Evolutionary conservation across 2,113 vertebrate genomes (phyloP).

Genomic region (Uropsilus gracilis): DNA sequence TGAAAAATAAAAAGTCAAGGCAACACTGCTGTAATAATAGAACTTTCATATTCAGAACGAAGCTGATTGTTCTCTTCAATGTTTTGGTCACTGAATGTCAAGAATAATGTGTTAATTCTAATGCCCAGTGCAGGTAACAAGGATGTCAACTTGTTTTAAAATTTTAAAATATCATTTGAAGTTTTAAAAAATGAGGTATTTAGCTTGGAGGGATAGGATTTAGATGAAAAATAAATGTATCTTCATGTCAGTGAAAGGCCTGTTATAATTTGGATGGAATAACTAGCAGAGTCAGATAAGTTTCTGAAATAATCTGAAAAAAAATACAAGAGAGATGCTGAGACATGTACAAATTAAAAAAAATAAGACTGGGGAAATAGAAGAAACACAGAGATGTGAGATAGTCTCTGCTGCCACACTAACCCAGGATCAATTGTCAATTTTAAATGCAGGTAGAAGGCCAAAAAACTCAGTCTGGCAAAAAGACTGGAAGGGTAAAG

Average conservation of each 20-base stretch:
- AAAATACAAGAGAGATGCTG: neutral
- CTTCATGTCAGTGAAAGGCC: conserved; percentile 14
- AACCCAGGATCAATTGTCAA: neutral
- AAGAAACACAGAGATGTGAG: neutral
- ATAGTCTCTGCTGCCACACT: neutral
- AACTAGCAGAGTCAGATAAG: neutral
- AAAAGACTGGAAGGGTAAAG: neutral
- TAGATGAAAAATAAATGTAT: neutral
- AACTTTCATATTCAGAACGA: neutral
- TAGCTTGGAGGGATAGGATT: neutral
- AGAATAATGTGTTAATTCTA: conserved; percentile 1
- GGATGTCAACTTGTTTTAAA: neutral
- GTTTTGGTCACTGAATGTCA: neutral
- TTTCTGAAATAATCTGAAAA: conserved; percentile 1
- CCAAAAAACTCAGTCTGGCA: neutral
- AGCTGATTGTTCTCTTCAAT: neutral
- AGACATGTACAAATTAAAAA: neutral
- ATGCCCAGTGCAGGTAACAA: neutral
- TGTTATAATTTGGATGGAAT: neutral
- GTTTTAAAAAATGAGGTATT: neutral
- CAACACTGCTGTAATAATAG: neutral
- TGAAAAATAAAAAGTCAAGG: neutral
- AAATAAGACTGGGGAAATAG: neutral
- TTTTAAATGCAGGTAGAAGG: neutral
- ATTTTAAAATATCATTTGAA: neutral